Conservation (phyloP, 1,140 invertebrate species). For the Camponotus vicinus region DNA sequence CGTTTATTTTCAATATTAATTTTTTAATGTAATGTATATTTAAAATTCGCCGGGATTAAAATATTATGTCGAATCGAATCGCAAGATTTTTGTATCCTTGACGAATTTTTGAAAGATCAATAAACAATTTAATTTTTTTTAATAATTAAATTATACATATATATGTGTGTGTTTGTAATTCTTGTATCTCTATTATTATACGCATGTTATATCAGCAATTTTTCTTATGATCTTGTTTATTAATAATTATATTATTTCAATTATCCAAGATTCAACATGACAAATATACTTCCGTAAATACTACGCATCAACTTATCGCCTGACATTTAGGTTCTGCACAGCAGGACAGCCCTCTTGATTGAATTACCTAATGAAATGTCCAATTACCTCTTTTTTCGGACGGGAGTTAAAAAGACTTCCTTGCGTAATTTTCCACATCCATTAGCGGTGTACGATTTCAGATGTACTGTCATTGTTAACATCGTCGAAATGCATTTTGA, state of each 20-base stretch:
- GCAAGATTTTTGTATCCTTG: neutral
- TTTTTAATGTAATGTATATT: neutral
- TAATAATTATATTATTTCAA: slow-evolving; percentile 1
- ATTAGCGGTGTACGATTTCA: slow-evolving; percentile 46
- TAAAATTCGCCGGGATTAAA: neutral
- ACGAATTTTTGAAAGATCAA: neutral
- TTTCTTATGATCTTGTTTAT: too few relatives aligned
- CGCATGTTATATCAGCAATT: neutral
- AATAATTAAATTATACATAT: slow-evolving; percentile 2
- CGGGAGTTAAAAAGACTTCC: neutral
- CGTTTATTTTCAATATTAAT: neutral
- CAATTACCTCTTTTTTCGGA: slow-evolving; percentile 1
- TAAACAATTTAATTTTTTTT: slow-evolving; percentile 15
- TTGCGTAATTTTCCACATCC: slow-evolving; percentile 22
- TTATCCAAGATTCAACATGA: neutral
- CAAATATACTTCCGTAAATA: neutral
- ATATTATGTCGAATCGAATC: neutral
- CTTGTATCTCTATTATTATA: neutral
- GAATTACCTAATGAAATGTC: slow-evolving; percentile 20
- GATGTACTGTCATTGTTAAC: slow-evolving; percentile 31
- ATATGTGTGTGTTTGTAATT: too few relatives aligned
- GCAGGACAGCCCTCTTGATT: slow-evolving; percentile 7
- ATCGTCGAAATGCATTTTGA: slow-evolving; percentile 35
- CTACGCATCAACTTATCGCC: slow-evolving; percentile 11
- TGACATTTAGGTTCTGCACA: slow-evolving; percentile 11